These are phyloP conservation scores for Sinocyclocheilus anophthalmus DNA, from an alignment of 2,113 vertebrate species.

Conservation along the genomic window DNA sequence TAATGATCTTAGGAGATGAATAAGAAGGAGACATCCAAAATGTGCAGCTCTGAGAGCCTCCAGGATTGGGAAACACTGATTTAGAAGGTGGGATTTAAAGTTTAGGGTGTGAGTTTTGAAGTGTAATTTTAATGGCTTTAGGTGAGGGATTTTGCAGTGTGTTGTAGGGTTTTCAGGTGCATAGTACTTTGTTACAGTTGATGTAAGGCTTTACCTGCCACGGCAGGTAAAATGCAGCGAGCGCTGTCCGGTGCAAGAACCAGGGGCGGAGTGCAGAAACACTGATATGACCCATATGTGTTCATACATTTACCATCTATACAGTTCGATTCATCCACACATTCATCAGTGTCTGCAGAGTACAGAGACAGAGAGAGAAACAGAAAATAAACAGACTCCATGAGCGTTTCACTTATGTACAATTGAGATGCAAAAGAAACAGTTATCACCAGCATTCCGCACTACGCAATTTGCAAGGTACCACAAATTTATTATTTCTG, in stretches of 20 bases:
- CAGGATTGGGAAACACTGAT: background rate
- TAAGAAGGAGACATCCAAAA: background rate
- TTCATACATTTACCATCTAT: slow-evolving; percentile 88
- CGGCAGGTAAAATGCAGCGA: slow-evolving; percentile 77
- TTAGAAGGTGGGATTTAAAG: background rate
- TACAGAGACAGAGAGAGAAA: slow-evolving; percentile 14
- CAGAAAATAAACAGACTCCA: background rate
- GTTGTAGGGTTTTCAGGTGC: background rate
- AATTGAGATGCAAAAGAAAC: background rate
- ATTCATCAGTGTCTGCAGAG: slow-evolving; percentile 89
- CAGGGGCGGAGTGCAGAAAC: slow-evolving; percentile 89
- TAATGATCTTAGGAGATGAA: background rate
- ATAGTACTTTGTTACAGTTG: background rate
- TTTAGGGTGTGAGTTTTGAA: background rate
- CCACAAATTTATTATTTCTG: background rate
- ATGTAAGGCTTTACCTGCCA: slow-evolving; percentile 75
- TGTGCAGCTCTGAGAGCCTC: background rate
- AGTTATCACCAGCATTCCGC: background rate
- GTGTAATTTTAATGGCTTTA: background rate
- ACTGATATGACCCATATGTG: slow-evolving; percentile 89
- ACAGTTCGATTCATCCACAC: slow-evolving; percentile 86
- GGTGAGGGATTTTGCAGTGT: background rate
- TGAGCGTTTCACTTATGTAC: background rate
- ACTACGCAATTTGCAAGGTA: background rate
- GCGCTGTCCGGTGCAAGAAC: slow-evolving; percentile 80